Evolutionary conservation across 2,113 vertebrate genomes (phyloP).

Genomic region (Centropus unirufus): DNA sequence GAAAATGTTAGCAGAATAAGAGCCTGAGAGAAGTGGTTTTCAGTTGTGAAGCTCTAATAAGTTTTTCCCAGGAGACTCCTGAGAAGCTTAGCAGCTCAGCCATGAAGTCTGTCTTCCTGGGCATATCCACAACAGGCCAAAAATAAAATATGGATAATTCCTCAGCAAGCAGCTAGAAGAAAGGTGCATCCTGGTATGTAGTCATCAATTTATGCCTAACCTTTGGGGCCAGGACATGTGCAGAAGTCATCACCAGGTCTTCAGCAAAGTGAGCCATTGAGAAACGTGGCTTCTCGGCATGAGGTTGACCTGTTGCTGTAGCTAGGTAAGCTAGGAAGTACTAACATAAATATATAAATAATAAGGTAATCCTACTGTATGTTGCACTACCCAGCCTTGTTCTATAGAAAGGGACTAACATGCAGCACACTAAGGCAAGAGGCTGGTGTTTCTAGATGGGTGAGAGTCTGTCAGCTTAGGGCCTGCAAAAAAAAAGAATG

Average conservation of each 20-base stretch:
- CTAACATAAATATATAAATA: too few species aligned
- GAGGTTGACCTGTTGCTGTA: not conserved
- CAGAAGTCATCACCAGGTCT: not conserved
- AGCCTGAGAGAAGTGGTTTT: slow-evolving; percentile 10
- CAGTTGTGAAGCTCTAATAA: not conserved
- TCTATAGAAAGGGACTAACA: not conserved
- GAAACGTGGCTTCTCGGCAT: not conserved
- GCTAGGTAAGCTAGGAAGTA: not conserved
- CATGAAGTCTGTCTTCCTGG: not conserved
- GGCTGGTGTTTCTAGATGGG: not conserved
- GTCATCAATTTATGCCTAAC: slow-evolving; percentile 2
- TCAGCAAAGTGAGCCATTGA: not conserved
- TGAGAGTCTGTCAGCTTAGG: not conserved
- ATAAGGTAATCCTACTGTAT: not conserved
- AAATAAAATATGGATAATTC: not conserved
- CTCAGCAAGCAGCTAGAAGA: not conserved
- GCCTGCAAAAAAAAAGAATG: not conserved
- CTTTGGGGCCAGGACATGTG: not conserved
- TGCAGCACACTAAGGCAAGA: not conserved
- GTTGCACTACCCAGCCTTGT: not conserved
- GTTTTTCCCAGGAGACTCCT: not conserved
- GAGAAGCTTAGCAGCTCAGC: not conserved
- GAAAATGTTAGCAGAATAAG: slow-evolving; percentile 21
- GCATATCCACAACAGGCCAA: not conserved
- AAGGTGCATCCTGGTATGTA: not conserved